phyloP scores from a whole-genome alignment of 2,888 invertebrate species.

The Caenorhabditis sp. region DNA sequence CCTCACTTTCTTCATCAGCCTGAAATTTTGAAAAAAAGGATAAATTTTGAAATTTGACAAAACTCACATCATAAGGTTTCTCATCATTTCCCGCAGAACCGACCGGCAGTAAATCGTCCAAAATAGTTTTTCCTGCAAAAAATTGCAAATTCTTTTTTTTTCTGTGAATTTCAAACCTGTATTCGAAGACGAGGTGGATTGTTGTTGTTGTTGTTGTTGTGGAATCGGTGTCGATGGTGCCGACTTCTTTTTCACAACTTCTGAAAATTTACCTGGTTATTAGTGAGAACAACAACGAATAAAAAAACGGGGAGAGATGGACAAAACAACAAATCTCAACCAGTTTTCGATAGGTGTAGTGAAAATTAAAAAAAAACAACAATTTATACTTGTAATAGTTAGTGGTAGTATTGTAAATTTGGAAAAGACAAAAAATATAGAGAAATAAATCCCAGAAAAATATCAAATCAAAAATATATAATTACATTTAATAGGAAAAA shows the following conservation, averaged over 20 bases:
- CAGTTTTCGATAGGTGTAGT: no score
- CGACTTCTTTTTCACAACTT: conserved; percentile 2
- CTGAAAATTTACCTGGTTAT: conserved; percentile 14
- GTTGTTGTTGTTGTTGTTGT: no score
- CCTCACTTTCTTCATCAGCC: conserved; percentile 29
- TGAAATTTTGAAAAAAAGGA: conserved; percentile 8
- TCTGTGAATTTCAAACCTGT: neutral
- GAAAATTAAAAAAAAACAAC: no score
- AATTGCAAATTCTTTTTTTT: neutral
- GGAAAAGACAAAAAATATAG: neutral
- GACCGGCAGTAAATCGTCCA: conserved; percentile 18
- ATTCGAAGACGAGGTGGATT: neutral
- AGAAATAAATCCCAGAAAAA: neutral
- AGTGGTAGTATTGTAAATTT: no score
- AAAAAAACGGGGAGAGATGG: neutral
- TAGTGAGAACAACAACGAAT: neutral
- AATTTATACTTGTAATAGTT: no score
- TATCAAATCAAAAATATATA: neutral
- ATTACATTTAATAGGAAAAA: neutral
- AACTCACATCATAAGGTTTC: neutral
- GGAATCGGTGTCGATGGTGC: conserved; percentile 3
- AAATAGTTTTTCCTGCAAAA: conserved; percentile 10
- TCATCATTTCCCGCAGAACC: neutral
- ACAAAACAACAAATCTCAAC: neutral
- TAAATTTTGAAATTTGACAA: neutral